Evolutionary conservation across 2,113 vertebrate species (phyloP).

Genomic region (Perognathus longimembris): DNA sequence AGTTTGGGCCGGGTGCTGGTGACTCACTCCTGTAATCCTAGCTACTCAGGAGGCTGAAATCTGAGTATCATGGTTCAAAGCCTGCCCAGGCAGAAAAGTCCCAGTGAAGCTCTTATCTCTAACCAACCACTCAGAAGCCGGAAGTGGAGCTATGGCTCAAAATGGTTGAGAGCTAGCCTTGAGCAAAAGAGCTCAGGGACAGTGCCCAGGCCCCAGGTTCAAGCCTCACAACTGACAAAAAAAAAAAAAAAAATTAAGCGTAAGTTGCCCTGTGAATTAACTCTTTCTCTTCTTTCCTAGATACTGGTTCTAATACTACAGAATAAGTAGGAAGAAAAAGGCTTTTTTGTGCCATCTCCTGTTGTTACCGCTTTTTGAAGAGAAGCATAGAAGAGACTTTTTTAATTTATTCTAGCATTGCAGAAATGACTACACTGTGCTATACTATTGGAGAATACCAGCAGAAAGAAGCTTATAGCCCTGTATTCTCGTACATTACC

Average conservation of each 20-base stretch:
- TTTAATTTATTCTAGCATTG: conserved; percentile 89
- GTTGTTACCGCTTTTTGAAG: conserved; percentile 83
- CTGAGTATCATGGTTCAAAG: too few species aligned
- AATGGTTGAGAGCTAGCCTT: too few species aligned
- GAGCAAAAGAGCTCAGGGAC: too few species aligned
- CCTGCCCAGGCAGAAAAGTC: too few species aligned
- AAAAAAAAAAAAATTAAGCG: background rate
- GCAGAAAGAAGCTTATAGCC: conserved; percentile 65
- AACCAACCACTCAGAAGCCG: too few species aligned
- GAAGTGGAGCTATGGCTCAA: too few species aligned
- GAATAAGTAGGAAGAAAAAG: conserved; percentile 86
- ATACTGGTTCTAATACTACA: conserved; percentile 92
- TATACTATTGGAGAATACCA: conserved; percentile 68
- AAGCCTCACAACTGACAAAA: too few species aligned
- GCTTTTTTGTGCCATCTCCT: conserved; percentile 80
- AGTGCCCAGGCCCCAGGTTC: too few species aligned
- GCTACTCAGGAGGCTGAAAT: too few species aligned
- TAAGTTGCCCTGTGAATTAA: conserved; percentile 59
- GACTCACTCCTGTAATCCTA: too few species aligned
- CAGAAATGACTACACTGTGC: conserved; percentile 76
- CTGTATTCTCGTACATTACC: conserved; percentile 81
- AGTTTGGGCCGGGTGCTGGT: background rate
- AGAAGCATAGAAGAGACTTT: conserved; percentile 89
- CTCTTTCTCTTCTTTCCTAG: conserved; percentile 82
- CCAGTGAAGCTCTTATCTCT: too few species aligned